Percentiles rank a stretch among this genome's conserved stretches.
phyloP scores from a whole-genome alignment of 1,140 invertebrate genomes.

The Apis cerana region DNA sequence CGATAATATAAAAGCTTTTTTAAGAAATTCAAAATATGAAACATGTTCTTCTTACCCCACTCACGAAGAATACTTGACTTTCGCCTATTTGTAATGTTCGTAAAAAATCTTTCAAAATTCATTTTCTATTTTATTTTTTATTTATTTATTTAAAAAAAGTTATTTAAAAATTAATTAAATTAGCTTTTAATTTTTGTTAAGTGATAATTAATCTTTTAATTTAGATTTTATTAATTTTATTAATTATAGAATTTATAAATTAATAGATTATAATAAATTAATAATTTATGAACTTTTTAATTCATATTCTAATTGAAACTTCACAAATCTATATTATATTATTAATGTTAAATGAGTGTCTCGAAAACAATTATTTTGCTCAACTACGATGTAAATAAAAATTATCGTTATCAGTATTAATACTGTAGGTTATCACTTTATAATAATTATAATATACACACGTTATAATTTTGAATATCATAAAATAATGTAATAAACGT shows the following conservation, averaged over 20 bases:
- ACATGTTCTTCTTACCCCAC: slow-evolving; percentile 60
- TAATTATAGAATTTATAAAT: background rate
- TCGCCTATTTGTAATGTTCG: slow-evolving; percentile 62
- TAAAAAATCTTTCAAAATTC: slow-evolving; percentile 71
- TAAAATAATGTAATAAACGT: background rate
- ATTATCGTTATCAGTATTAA: background rate
- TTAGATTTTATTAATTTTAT: background rate
- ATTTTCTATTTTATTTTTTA: slow-evolving; percentile 40
- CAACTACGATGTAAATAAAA: background rate
- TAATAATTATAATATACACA: background rate
- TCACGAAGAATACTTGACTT: slow-evolving; percentile 69
- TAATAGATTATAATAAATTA: background rate
- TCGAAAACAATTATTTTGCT: background rate
- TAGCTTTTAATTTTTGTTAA: background rate
- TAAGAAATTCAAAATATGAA: slow-evolving; percentile 43
- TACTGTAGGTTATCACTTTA: background rate
- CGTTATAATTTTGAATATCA: background rate
- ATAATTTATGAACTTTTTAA: background rate
- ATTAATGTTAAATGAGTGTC: background rate
- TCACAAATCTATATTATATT: background rate
- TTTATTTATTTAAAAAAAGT: background rate
- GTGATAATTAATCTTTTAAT: background rate
- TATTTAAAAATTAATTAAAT: too few species aligned
- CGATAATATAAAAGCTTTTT: background rate
- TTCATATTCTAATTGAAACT: background rate